Evolutionary conservation across 2,113 vertebrate genomes (phyloP), one percentile per base, ranked within the genome.

Genomic region (Albula goreensis): DNA sequence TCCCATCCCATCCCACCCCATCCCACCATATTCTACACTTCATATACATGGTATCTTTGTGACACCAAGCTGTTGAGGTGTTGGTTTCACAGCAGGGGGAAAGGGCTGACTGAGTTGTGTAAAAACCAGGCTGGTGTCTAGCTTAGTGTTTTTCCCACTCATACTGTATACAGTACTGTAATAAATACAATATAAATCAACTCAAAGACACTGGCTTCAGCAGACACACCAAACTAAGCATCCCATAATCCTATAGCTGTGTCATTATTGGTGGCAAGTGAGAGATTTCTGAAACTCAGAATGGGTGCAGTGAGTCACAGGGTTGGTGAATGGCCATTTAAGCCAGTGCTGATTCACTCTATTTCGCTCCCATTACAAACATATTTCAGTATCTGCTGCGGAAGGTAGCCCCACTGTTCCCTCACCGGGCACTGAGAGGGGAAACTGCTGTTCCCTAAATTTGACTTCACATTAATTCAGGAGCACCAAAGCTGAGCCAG

Each of bases 81-180:
- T n/a, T 41, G 25, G 84, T 85, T 11, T 49, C 77, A 78, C 70
- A 49, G 25, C 13, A 50, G 85, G 85, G 85, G n/a, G 80, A 85
- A 63, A 85, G 78, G 85, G 85, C 85, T 85, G 31, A 81, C 57
- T 50, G 78, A 66, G 85, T 80, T 56, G 56, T 49, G 53, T n/a
- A 63, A 81, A 85, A 85, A 80, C 78, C 53, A 60, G 84, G 52
- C 78, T 80, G 56, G 53, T 85, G 84, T 85, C 48, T 49, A 80
- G 78, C 85, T 80, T 81, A 50, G 56, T 80, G 85, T 85, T 85
- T 80, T 85, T 85, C 85, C 70, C 57, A 50, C 56, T 85, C 78
- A 63, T 57, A 70, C 41, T 50, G 6, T n/a, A 74, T 12, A n/a
- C 41, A 22, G 60, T 63, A 66, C 60, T 22, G 22, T 22, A 19